Evolutionary conservation across 2,797 vertebrate species (phyloP).

Genomic region (Lagocephalus sceleratus): DNA sequence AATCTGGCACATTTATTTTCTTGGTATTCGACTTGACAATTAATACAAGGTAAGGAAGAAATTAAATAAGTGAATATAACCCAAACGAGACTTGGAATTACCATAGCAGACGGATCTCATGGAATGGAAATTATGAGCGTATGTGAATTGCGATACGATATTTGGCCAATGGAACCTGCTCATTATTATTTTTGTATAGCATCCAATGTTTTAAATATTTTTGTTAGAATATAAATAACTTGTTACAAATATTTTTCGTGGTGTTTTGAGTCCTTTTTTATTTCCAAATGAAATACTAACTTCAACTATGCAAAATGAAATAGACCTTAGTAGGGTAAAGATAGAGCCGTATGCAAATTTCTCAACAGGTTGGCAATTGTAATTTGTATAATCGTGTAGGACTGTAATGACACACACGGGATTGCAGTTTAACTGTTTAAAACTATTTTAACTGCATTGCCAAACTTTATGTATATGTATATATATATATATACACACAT

Average conservation of each 20-base stretch:
- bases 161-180: slow-evolving; percentile 82
- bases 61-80: slow-evolving; percentile 63
- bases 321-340: slow-evolving; percentile 19
- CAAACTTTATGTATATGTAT: too few relatives aligned
- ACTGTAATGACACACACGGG: slow-evolving; percentile 12
- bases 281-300: background rate
- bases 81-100: slow-evolving; percentile 57
- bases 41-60: slow-evolving; percentile 72
- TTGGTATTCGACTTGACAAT: slow-evolving; percentile 71
- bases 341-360: slow-evolving; percentile 49
- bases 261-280: slow-evolving; percentile 54
- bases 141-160: slow-evolving; percentile 81
- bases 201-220: slow-evolving; percentile 93
- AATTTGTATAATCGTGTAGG: slow-evolving; percentile 23
- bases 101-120: slow-evolving; percentile 72
- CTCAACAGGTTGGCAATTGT: slow-evolving; percentile 67
- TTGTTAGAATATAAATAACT: slow-evolving; percentile 98
- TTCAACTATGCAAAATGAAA: slow-evolving; percentile 34
- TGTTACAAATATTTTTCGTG: slow-evolving; percentile 78
- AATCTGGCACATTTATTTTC: slow-evolving; percentile 79
- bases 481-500: too few relatives aligned
- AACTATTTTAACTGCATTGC: too few relatives aligned
- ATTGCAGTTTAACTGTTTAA: too few relatives aligned
- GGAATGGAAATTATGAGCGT: slow-evolving; percentile 80
- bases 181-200: slow-evolving; percentile 96